Conservation (phyloP, 2,797 vertebrate species). For the Karalla daura region DNA sequence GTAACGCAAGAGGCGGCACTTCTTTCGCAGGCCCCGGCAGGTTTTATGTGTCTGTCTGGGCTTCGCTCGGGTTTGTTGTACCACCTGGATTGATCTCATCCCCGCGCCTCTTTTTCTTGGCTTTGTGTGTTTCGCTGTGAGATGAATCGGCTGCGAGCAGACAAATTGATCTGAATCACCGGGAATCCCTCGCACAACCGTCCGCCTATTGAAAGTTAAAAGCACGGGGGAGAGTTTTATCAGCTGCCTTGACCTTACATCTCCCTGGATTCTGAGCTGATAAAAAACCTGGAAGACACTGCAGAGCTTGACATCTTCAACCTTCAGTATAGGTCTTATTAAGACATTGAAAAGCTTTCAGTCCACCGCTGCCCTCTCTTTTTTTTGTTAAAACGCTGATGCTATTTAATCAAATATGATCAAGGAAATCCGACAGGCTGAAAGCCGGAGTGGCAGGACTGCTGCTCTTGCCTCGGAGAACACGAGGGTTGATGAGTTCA, state of each 20-base stretch:
- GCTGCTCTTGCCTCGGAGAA: too few relatives aligned
- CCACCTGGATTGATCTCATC: not conserved
- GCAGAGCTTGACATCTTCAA: conserved; percentile 7
- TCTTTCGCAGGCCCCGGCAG: rapidly evolving
- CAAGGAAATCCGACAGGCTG: not conserved
- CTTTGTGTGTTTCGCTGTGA: not conserved
- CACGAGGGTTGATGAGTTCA: too few relatives aligned
- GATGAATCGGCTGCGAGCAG: not conserved
- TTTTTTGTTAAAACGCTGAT: not conserved
- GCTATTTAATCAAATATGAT: conserved; percentile 1
- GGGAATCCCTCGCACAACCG: not conserved
- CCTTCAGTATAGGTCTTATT: too few relatives aligned
- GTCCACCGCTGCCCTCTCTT: too few relatives aligned
- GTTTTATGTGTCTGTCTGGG: not conserved
- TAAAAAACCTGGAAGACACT: conserved; percentile 2
- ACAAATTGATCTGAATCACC: not conserved
- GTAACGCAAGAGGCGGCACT: too few relatives aligned
- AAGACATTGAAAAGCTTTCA: too few relatives aligned
- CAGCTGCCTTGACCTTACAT: conserved; percentile 18
- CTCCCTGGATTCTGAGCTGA: not conserved
- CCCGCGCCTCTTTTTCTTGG: not conserved
- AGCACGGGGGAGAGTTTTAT: not conserved
- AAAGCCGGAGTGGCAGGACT: not conserved
- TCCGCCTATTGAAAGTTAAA: conserved; percentile 18
- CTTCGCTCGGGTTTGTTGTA: not conserved